These are phyloP conservation scores for Brachionus plicatilis DNA, from an alignment of 1,140 invertebrate genomes.

Conservation along the genomic window DNA sequence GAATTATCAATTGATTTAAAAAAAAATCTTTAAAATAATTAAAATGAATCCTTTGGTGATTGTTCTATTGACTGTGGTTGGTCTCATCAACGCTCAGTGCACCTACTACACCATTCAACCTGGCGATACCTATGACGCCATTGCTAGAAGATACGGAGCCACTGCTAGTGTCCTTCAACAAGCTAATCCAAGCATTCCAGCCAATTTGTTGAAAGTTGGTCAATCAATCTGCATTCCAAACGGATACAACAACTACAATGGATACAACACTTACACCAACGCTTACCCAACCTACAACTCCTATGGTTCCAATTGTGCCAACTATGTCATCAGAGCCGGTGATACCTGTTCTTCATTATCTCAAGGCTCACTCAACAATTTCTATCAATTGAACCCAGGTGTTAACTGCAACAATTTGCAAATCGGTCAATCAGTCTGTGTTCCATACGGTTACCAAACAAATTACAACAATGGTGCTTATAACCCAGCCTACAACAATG, in stretches of 20 bases:
- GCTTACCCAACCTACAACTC: background rate
- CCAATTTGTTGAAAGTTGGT: background rate
- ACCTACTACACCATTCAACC: constrained; percentile 16
- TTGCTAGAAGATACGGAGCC: constrained; percentile 15
- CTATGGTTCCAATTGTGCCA: background rate
- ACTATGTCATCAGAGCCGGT: background rate
- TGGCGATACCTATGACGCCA: constrained; percentile 6
- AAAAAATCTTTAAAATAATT: background rate
- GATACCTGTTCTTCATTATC: background rate
- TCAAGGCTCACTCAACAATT: background rate
- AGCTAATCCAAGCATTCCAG: background rate
- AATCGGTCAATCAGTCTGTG: background rate
- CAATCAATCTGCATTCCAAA: background rate
- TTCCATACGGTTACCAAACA: background rate
- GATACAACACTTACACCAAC: background rate
- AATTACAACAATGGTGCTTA: background rate
- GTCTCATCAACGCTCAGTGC: constrained; percentile 6
- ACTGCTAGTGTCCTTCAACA: background rate
- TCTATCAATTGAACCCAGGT: background rate
- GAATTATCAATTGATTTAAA: background rate
- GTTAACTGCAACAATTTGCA: background rate
- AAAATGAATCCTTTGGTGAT: background rate
- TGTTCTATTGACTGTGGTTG: background rate
- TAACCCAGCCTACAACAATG: background rate
- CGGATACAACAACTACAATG: background rate